A percentile compares a stretch with the other conserved stretches of the same genome.
These are phyloP conservation scores for Drosophila paramelanica DNA, from an alignment of 2,888 invertebrate genomes.

Conservation along the genomic window DNA sequence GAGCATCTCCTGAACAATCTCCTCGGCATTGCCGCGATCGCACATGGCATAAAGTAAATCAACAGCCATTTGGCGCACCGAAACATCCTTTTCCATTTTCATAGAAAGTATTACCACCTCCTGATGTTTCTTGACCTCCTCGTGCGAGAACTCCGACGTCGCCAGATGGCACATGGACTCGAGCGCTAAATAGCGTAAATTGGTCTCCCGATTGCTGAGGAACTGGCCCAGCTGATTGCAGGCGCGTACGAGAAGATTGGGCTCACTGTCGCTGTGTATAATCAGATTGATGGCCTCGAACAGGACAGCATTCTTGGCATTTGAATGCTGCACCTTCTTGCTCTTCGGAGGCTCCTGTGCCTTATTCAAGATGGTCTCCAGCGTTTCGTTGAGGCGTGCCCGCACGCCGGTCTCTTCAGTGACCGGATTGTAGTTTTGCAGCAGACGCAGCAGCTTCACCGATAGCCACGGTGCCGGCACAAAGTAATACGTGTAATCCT, in stretches of 20 bases:
- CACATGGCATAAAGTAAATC: slow-evolving; percentile 99
- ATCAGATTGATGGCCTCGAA: slow-evolving; percentile 99
- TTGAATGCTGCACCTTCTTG: slow-evolving; percentile 99
- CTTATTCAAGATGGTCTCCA: slow-evolving; percentile 99
- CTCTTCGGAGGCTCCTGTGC: slow-evolving; percentile 99
- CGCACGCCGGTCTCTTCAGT: slow-evolving; percentile 98
- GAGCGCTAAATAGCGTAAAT: slow-evolving; percentile 97
- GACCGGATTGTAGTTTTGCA: slow-evolving; percentile 99
- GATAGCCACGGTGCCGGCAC: slow-evolving; percentile 99
- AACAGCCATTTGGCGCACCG: slow-evolving; percentile 98
- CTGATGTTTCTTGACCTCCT: slow-evolving; percentile 99
- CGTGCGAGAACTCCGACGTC: slow-evolving; percentile 99
- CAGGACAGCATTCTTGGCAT: slow-evolving; percentile 99
- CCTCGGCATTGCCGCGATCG: slow-evolving; percentile 99
- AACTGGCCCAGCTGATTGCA: slow-evolving; percentile 99
- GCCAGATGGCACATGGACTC: slow-evolving; percentile 99
- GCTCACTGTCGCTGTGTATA: slow-evolving; percentile 99
- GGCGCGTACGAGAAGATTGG: slow-evolving; percentile 97
- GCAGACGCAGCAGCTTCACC: slow-evolving; percentile 96
- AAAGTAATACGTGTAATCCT: slow-evolving; percentile 99
- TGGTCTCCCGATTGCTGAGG: slow-evolving; percentile 98
- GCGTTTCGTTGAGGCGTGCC: slow-evolving; percentile 97
- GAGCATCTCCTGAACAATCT: slow-evolving; percentile 99
- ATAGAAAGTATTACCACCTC: slow-evolving; percentile 99
- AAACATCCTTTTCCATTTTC: slow-evolving; percentile 99